Percentiles rank a stretch among this genome's conserved stretches.
Conservation (phyloP, 2,113 vertebrate species). For the Fregata magnificens region DNA sequence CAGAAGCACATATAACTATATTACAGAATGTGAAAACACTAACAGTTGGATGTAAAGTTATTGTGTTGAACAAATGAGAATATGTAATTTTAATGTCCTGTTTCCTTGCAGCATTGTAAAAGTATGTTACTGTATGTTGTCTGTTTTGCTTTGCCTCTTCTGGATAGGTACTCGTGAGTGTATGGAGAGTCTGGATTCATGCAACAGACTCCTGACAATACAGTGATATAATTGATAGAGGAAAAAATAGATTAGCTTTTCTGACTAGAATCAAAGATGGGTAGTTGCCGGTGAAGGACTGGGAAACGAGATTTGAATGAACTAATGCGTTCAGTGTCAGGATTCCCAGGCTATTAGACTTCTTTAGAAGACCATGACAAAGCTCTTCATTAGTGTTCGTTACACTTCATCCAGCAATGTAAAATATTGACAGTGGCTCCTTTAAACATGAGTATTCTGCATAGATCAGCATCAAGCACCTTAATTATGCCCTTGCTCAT, state of each 20-base stretch:
- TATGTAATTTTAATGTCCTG: neutral
- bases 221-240: neutral
- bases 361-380: constrained; percentile 16
- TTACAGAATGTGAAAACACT: neutral
- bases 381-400: constrained; percentile 32
- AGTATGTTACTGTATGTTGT: neutral
- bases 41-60: neutral
- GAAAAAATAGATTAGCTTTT: neutral
- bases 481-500: neutral
- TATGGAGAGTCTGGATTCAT: neutral
- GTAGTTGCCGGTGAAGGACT: neutral
- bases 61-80: neutral
- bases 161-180: neutral
- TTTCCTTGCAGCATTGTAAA: neutral
- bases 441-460: constrained; percentile 34
- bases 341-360: neutral
- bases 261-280: neutral
- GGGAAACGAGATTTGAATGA: neutral
- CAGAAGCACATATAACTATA: neutral
- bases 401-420: constrained; percentile 21
- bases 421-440: constrained; percentile 44
- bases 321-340: constrained; percentile 19
- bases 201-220: neutral
- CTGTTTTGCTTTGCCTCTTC: neutral
- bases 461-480: constrained; percentile 30